These are phyloP conservation scores for Drosophila peninsularis DNA, from an alignment of 2,888 invertebrate species.

Conservation along the genomic window DNA sequence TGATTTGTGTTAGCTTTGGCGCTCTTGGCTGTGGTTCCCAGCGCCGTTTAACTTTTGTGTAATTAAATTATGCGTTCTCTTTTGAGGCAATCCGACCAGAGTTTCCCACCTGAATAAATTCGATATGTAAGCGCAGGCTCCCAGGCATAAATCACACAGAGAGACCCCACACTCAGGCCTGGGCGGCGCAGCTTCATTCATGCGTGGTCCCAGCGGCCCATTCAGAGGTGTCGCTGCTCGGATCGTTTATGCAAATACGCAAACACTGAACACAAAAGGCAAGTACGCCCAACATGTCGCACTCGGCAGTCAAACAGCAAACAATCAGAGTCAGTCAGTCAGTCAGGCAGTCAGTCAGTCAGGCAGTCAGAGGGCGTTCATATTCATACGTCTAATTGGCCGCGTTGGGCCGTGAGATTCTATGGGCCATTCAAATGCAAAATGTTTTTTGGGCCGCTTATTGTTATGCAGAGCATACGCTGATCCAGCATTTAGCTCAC, in stretches of 20 bases:
- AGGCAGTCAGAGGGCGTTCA: slow-evolving; percentile 49
- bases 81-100: slow-evolving; percentile 27
- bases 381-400: slow-evolving; percentile 68
- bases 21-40: slow-evolving; percentile 35
- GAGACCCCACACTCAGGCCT: slow-evolving; percentile 46
- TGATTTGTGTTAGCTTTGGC: neutral
- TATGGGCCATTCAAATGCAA: slow-evolving; percentile 58
- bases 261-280: slow-evolving; percentile 60
- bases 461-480: slow-evolving; percentile 57
- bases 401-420: slow-evolving; percentile 60
- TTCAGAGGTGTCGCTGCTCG: slow-evolving; percentile 71
- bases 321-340: slow-evolving; percentile 15
- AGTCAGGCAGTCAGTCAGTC: slow-evolving; percentile 39
- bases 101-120: slow-evolving; percentile 76
- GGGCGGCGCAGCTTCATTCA: slow-evolving; percentile 57
- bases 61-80: slow-evolving; percentile 71
- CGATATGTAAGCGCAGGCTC: slow-evolving; percentile 61
- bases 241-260: slow-evolving; percentile 75
- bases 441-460: slow-evolving; percentile 34
- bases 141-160: slow-evolving; percentile 74
- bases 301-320: slow-evolving; percentile 31
- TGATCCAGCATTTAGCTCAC: slow-evolving; percentile 48
- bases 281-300: slow-evolving; percentile 71
- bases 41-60: slow-evolving; percentile 29
- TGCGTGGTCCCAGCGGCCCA: slow-evolving; percentile 72